Evolutionary conservation across 1,140 invertebrate species (phyloP), one percentile per base, ranked within the genome.

Genomic region (Ostrea denselamellosa): DNA sequence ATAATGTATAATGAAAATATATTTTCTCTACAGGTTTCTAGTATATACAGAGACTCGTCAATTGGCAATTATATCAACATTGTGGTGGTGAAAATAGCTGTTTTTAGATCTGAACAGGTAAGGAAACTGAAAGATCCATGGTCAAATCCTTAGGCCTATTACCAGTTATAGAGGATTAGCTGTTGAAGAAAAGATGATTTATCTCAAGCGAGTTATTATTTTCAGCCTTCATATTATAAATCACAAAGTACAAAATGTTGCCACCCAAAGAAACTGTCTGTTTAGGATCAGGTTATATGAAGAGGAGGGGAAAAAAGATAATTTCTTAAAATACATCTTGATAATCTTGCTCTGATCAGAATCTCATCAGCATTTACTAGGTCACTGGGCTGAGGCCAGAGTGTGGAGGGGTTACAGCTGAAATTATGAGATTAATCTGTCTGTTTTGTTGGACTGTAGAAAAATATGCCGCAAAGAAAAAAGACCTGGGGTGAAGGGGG

Each of bases 21-120:
- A 52, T 90, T 65, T 91, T 51, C 83, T 51, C 93, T 93, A 89
- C 92, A 94, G 93, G 94, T 94, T 25, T 90, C 92, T 82, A 93
- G 88, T 92, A 95, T 98, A 17, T 98, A 98, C 93, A 96, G 97
- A 94, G 97, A 98, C 93, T 97, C 97, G 8, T 97, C 97, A 86
- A 97, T 98, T 90, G 97, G 97, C 82, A 98, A 98, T 95, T 97
- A 97, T 93, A 97, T 98, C 90, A 97, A 98, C 94, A 96, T 98
- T 71, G 97, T 98, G 22, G 96, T 98, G 51, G 97, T 98, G n/a
- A 96, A 97, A 92, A 97, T 98, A 28, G 96, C 98, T 85, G 95
- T 98, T 8, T 96, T 98, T 89, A 93, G 95, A 87, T 87, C 90
- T 82, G 96, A 97, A 89, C 95, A 97, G 89, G 96, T 96, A 95